Percentiles rank a stretch among this genome's conserved stretches.
Evolutionary conservation across 2,888 invertebrate genomes (phyloP).

Genomic region (Drosophila longiperda): DNA sequence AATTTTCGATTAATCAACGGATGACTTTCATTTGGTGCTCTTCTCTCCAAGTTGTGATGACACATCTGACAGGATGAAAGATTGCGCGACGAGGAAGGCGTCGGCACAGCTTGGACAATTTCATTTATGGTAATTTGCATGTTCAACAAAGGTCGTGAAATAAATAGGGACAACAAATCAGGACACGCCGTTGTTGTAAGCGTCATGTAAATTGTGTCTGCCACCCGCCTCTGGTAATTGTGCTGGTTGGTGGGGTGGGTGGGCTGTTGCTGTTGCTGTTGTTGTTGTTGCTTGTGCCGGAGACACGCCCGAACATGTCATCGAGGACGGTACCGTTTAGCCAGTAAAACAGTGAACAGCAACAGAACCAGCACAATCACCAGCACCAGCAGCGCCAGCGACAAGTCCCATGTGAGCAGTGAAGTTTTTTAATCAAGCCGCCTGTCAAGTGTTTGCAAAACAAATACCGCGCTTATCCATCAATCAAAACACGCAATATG

Average conservation of each 20-base stretch:
- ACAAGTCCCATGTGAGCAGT: constrained; percentile 84
- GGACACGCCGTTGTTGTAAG: constrained; percentile 53
- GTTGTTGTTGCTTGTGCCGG: constrained; percentile 12
- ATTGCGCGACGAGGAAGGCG: constrained; percentile 40
- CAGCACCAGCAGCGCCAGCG: constrained; percentile 8
- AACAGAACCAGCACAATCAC: background rate
- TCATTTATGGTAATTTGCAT: constrained; percentile 83
- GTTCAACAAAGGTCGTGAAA: constrained; percentile 80
- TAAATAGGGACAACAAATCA: constrained; percentile 74
- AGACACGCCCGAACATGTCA: constrained; percentile 74
- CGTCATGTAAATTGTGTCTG: constrained; percentile 68
- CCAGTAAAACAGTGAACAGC: constrained; percentile 5
- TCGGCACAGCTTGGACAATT: constrained; percentile 61
- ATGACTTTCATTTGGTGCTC: constrained; percentile 60
- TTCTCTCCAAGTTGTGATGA: constrained; percentile 56
- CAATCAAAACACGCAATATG: constrained; percentile 81
- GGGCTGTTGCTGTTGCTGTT: background rate
- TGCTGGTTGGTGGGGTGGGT: constrained; percentile 33
- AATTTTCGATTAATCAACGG: constrained; percentile 72
- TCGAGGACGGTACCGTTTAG: constrained; percentile 44
- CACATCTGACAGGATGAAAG: constrained; percentile 75
- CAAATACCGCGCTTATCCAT: constrained; percentile 81
- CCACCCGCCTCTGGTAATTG: constrained; percentile 70
- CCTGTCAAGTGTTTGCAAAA: constrained; percentile 83
- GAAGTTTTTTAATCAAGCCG: constrained; percentile 85